These are phyloP conservation scores for Andrena trimmerana DNA, from an alignment of 2,888 invertebrate genomes.

Conservation along the genomic window DNA sequence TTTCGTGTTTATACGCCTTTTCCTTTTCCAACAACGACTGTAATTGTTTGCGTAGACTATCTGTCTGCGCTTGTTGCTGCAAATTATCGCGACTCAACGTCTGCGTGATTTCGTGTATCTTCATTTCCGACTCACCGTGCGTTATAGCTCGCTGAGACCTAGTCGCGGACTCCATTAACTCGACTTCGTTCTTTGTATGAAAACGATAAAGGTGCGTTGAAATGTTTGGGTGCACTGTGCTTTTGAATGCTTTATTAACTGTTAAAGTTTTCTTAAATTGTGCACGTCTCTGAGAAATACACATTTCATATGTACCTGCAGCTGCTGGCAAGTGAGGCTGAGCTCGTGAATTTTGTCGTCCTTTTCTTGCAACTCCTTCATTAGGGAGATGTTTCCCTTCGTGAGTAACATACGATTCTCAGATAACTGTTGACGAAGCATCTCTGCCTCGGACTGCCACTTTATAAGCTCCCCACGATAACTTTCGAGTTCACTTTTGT, in stretches of 20 bases:
- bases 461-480: conserved; percentile 89
- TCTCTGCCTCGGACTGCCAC: conserved; percentile 87
- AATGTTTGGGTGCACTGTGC: background rate
- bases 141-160: conserved; percentile 66
- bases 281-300: background rate
- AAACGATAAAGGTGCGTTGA: background rate
- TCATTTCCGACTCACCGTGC: conserved; percentile 67
- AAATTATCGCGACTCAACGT: conserved; percentile 65
- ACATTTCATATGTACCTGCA: conserved; percentile 77
- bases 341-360: conserved; percentile 86
- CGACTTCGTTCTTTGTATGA: conserved; percentile 75
- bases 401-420: conserved; percentile 83
- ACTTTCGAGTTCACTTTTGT: conserved; percentile 88
- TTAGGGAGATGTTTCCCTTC: conserved; percentile 82
- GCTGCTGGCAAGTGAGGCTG: conserved; percentile 81
- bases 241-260: background rate
- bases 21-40: conserved; percentile 78
- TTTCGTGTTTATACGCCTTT: conserved; percentile 86
- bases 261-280: background rate
- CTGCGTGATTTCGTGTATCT: conserved; percentile 72
- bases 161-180: conserved; percentile 74
- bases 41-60: conserved; percentile 77
- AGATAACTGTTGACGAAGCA: conserved; percentile 83
- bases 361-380: conserved; percentile 84
- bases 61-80: conserved; percentile 73